Conservation (phyloP, 2,113 vertebrate genomes). For the Nothoprocta perdicaria region DNA sequence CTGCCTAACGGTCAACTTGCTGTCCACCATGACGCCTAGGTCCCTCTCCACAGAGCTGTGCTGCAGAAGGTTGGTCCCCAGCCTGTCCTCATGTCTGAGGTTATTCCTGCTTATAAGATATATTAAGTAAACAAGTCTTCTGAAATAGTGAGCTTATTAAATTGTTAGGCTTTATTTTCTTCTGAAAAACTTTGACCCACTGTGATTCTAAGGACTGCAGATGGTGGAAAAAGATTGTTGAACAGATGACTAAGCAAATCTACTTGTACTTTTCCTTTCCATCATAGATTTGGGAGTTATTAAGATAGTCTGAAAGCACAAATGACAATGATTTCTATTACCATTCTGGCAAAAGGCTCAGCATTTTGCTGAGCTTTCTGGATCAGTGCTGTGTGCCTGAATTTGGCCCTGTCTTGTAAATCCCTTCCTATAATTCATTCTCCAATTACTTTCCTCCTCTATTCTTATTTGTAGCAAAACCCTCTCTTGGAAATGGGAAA, state of each 20-base stretch:
- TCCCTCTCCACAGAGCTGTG: no score
- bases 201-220: neutral
- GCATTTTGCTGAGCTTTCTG: neutral
- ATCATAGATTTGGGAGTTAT: neutral
- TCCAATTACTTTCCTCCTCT: neutral
- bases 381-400: neutral
- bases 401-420: neutral
- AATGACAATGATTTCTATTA: neutral
- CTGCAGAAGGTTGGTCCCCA: no score
- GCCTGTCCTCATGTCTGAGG: no score
- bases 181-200: neutral
- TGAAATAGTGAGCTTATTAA: neutral
- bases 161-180: neutral
- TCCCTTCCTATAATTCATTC: neutral
- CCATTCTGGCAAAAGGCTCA: neutral
- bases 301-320: neutral
- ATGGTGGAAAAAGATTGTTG: neutral
- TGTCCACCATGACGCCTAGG: no score
- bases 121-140: neutral
- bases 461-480: neutral
- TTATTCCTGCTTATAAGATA: neutral
- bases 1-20: no score
- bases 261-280: neutral
- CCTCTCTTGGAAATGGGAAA: neutral
- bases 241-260: neutral